Conservation (phyloP, 2,888 invertebrate species). For the Drosophila cognata region DNA sequence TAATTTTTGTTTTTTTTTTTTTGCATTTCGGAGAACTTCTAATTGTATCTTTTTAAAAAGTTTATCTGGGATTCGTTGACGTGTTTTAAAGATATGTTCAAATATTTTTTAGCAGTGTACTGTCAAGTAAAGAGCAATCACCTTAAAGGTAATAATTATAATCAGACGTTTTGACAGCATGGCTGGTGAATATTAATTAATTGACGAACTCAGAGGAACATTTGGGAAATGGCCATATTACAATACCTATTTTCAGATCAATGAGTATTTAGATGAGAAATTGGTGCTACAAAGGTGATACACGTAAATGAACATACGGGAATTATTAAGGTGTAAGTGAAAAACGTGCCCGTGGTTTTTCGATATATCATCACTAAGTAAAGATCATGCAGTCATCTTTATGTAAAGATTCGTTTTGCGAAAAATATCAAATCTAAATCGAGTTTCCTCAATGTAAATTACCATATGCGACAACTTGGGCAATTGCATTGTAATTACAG, state of each 20-base stretch:
- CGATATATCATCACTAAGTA: background rate
- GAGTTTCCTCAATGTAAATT: slow-evolving; percentile 22
- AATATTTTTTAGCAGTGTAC: background rate
- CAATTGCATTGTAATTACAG: slow-evolving; percentile 45
- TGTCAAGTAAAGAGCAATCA: background rate
- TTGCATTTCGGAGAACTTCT: background rate
- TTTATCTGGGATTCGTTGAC: too few relatives aligned
- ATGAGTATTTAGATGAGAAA: background rate
- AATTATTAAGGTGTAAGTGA: background rate
- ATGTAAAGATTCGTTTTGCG: background rate
- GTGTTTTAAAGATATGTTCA: rapidly evolving
- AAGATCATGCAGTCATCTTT: background rate
- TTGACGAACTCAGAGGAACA: background rate
- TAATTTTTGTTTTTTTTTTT: background rate
- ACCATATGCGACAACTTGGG: slow-evolving; percentile 7
- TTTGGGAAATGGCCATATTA: background rate
- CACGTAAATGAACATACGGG: background rate
- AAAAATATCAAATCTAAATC: slow-evolving; percentile 17
- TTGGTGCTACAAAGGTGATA: background rate
- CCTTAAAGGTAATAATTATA: background rate
- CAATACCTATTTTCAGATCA: background rate
- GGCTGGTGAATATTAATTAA: background rate
- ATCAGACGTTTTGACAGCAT: background rate
- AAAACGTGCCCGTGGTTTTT: background rate
- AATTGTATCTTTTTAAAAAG: background rate